Conservation (phyloP, 1,140 invertebrate genomes). For the Diabrotica virgifera region DNA sequence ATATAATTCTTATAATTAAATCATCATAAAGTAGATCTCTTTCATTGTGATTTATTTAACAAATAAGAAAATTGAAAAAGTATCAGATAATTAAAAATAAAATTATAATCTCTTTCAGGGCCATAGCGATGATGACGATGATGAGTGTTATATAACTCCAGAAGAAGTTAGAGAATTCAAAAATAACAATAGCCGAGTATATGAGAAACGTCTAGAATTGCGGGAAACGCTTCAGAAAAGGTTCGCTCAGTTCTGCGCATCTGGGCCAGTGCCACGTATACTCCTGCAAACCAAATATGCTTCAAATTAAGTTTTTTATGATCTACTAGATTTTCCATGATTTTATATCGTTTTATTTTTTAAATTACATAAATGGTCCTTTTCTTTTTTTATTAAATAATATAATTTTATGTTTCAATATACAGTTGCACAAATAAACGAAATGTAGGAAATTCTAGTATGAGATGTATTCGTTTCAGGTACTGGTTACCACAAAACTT, state of each 20-base stretch:
- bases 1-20: no score
- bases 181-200: conserved; percentile 69
- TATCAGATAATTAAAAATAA: no score
- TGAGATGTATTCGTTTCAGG: not conserved
- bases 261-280: conserved; percentile 48
- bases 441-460: not conserved
- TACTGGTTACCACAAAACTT: no score
- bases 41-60: no score
- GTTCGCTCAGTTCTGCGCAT: conserved; percentile 74
- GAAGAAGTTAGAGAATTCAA: conserved; percentile 81
- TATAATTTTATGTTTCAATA: conserved; percentile 11
- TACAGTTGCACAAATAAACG: conserved; percentile 11
- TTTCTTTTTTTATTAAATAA: conserved; percentile 11
- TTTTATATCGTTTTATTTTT: conserved; percentile 25
- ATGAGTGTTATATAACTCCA: conserved; percentile 77
- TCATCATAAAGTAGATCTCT: no score
- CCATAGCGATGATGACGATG: conserved; percentile 69
- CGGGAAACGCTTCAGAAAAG: conserved; percentile 75
- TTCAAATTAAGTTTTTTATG: conserved; percentile 38
- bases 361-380: conserved; percentile 17
- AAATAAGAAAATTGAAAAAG: no score
- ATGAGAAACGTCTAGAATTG: conserved; percentile 75
- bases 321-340: conserved; percentile 23
- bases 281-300: conserved; percentile 43
- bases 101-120: conserved; percentile 28